A percentile compares a stretch with the other conserved stretches of the same genome.
phyloP scores from a whole-genome alignment of 2,113 vertebrate species.

The Hirundichthys speculiger region DNA sequence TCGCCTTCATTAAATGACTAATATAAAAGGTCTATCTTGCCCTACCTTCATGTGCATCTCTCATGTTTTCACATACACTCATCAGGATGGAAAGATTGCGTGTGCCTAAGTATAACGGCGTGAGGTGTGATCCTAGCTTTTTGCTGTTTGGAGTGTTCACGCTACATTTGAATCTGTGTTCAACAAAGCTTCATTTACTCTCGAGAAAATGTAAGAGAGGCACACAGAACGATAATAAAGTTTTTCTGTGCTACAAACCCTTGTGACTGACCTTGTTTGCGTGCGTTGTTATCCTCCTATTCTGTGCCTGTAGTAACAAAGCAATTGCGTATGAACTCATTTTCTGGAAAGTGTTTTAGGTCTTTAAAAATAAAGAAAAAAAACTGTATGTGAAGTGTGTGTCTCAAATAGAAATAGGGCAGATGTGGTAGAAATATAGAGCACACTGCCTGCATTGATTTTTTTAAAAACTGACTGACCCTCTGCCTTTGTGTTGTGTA shows the following conservation, averaged over 20 bases:
- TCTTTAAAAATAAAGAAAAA: background rate
- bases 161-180: conserved; percentile 22
- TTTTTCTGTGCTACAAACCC: conserved; percentile 47
- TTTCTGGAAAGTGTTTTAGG: conserved; percentile 6
- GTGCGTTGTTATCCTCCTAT: background rate
- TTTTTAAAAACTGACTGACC: background rate
- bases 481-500: conserved; percentile 26
- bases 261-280: background rate
- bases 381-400: background rate
- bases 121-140: conserved; percentile 40
- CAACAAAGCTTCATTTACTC: conserved; percentile 31
- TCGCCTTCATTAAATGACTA: conserved; percentile 23
- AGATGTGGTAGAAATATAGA: conserved; percentile 4
- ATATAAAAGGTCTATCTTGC: conserved; percentile 16
- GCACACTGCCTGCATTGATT: conserved; percentile 9
- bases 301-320: background rate
- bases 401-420: background rate
- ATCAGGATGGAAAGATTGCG: conserved; percentile 1
- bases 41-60: background rate
- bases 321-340: background rate
- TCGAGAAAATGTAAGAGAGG: conserved; percentile 29
- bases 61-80: conserved; percentile 12
- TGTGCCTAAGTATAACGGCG: background rate
- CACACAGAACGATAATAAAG: conserved; percentile 59
- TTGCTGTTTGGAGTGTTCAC: conserved; percentile 30